These are phyloP conservation scores for Oncorhynchus mykiss DNA, from an alignment of 2,113 vertebrate species.

Conservation along the genomic window DNA sequence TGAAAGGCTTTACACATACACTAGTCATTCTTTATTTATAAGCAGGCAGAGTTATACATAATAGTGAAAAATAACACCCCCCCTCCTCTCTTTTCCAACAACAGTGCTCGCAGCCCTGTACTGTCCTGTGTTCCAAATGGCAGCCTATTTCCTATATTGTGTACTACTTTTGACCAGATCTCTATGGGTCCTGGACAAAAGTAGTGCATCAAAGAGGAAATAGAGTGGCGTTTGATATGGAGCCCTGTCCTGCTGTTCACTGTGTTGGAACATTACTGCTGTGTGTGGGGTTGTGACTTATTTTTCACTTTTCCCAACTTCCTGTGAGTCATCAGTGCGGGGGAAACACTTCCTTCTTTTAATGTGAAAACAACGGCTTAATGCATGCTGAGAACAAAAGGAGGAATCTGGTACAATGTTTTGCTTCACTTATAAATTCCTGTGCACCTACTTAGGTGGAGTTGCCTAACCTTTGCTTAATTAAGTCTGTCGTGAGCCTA, in stretches of 20 bases:
- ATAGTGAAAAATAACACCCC: constrained; percentile 63
- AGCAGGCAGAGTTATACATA: constrained; percentile 50
- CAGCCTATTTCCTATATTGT: no score
- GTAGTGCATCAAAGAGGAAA: no score
- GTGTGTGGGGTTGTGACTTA: constrained; percentile 47
- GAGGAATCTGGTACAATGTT: constrained; percentile 72
- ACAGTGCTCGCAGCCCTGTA: neutral
- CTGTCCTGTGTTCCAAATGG: neutral
- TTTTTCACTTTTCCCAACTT: constrained; percentile 74
- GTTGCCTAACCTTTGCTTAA: constrained; percentile 73
- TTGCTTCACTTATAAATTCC: constrained; percentile 75
- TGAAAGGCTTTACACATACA: constrained; percentile 71
- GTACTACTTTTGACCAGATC: no score
- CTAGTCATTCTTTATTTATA: constrained; percentile 67
- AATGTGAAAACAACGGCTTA: constrained; percentile 69
- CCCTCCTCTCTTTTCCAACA: constrained; percentile 40
- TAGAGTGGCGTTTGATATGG: no score
- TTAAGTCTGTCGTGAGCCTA: constrained; percentile 74
- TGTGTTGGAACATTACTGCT: neutral
- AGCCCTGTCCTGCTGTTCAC: no score
- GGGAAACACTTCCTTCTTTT: constrained; percentile 70
- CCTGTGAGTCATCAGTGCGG: constrained; percentile 72
- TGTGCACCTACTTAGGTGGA: constrained; percentile 65
- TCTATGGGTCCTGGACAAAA: no score
- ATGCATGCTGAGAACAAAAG: constrained; percentile 72